These are phyloP conservation scores for Latrodectus geometricus DNA, from an alignment of 1,140 invertebrate species.

Conservation along the genomic window DNA sequence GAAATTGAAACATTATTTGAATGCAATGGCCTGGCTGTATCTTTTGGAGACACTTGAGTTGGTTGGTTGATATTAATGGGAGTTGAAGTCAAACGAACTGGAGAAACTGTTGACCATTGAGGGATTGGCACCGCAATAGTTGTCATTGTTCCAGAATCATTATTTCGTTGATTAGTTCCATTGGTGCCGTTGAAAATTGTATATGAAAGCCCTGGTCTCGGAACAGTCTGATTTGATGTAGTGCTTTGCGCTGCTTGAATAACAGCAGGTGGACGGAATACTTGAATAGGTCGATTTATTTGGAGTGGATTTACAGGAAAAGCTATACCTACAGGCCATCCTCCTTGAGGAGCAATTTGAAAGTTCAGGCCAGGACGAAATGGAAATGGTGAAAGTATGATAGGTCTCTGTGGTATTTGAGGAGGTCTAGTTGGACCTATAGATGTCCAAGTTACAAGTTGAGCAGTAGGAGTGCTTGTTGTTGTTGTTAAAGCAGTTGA, in stretches of 20 bases:
- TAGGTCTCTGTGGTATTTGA: slow-evolving; percentile 13
- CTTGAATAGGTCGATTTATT: slow-evolving; percentile 32
- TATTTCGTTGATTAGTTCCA: background rate
- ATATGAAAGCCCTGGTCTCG: background rate
- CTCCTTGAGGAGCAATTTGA: background rate
- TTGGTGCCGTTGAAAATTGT: slow-evolving; percentile 25
- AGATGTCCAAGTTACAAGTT: slow-evolving; percentile 50
- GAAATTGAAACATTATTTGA: background rate
- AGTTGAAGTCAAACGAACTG: background rate
- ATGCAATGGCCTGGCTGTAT: background rate
- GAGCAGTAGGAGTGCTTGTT: background rate
- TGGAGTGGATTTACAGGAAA: slow-evolving; percentile 45
- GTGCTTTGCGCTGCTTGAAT: slow-evolving; percentile 1
- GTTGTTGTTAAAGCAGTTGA: background rate
- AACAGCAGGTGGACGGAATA: slow-evolving; percentile 12
- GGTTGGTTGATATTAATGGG: background rate
- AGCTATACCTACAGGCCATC: slow-evolving; percentile 44
- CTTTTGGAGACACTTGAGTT: background rate
- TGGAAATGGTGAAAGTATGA: slow-evolving; percentile 32
- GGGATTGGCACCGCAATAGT: slow-evolving; percentile 50
- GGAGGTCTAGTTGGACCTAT: slow-evolving; percentile 40
- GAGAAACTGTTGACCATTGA: slow-evolving; percentile 33
- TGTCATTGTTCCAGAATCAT: background rate
- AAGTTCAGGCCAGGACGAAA: slow-evolving; percentile 40
- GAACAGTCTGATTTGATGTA: background rate